Evolutionary conservation across 2,888 invertebrate species (phyloP).

Genomic region (Clunio marinus): DNA sequence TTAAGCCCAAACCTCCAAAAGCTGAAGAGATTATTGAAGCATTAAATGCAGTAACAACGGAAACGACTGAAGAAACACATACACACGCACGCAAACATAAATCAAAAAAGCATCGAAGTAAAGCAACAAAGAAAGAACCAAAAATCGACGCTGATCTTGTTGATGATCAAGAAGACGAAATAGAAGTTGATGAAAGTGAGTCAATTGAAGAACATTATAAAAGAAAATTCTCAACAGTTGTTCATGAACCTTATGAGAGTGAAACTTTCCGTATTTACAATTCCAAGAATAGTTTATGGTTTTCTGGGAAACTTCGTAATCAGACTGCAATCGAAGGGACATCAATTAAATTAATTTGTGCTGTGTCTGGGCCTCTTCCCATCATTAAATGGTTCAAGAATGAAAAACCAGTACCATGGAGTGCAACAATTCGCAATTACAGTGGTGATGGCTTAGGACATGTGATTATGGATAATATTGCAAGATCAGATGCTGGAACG

Average conservation of each 20-base stretch:
- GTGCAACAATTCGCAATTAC: conserved; percentile 48
- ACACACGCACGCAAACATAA: background rate
- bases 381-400: conserved; percentile 73
- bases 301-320: conserved; percentile 69
- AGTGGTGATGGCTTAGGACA: conserved; percentile 60
- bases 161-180: conserved; percentile 43
- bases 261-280: conserved; percentile 48
- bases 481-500: conserved; percentile 65
- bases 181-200: conserved; percentile 40
- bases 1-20: conserved; percentile 41
- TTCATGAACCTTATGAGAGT: conserved; percentile 40
- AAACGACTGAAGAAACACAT: conserved; percentile 17
- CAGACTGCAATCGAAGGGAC: conserved; percentile 70
- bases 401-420: conserved; percentile 52
- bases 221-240: conserved; percentile 49
- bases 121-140: conserved; percentile 34
- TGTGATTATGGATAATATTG: conserved; percentile 48
- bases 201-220: conserved; percentile 47
- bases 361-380: conserved; percentile 68
- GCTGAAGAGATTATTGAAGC: conserved; percentile 41
- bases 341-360: conserved; percentile 72
- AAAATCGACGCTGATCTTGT: conserved; percentile 35
- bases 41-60: conserved; percentile 39
- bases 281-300: conserved; percentile 62
- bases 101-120: conserved; percentile 33